Percentiles rank a stretch among this genome's conserved stretches.
phyloP scores from a whole-genome alignment of 2,797 vertebrate species.

The Myotis findleyi region DNA sequence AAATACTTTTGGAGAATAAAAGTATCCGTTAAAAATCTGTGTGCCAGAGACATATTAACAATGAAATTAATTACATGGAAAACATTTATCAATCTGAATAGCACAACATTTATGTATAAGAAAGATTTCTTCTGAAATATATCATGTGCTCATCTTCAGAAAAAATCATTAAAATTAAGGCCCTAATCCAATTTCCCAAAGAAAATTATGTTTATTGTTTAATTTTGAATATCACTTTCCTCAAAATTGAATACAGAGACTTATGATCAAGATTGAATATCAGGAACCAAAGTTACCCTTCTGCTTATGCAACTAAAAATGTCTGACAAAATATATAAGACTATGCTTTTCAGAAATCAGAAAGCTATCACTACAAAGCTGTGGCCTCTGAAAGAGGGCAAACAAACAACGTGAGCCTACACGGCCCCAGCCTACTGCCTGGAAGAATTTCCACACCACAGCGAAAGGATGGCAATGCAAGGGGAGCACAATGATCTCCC shows the following conservation, averaged over 20 bases:
- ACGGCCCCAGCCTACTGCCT: fast-evolving
- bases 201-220: not conserved
- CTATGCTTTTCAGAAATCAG: not conserved
- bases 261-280: not conserved
- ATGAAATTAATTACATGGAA: not conserved
- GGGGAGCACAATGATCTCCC: not conserved
- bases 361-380: not conserved
- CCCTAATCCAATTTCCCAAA: not conserved
- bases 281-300: not conserved
- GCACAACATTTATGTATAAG: not conserved
- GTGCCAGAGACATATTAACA: not conserved
- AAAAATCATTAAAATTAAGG: not conserved
- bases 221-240: not conserved
- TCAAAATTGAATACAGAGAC: not conserved
- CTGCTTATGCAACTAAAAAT: not conserved
- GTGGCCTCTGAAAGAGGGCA: not conserved
- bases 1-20: not conserved
- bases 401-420: not conserved
- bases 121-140: not conserved
- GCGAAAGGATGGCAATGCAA: not conserved
- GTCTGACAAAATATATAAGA: not conserved
- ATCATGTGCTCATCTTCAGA: not conserved
- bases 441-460: not conserved
- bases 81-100: not conserved
- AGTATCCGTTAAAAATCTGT: not conserved